A percentile compares a stretch with the other conserved stretches of the same genome.
Evolutionary conservation across 2,797 vertebrate genomes (phyloP).

Genomic region (Oreortyx pictus): DNA sequence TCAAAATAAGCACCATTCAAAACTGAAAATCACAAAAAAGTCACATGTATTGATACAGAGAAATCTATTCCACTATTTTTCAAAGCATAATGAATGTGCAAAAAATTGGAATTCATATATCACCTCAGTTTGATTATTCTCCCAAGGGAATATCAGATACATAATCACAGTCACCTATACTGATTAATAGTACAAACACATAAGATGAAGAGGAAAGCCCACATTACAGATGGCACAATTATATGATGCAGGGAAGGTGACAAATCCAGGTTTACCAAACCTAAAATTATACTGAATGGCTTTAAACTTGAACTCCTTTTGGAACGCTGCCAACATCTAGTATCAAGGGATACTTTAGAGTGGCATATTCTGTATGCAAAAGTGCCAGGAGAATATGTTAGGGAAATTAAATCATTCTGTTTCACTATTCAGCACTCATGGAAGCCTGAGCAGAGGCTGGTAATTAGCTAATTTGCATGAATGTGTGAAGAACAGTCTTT

Average conservation of each 20-base stretch:
- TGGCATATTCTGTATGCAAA: conserved; percentile 40
- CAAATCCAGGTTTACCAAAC: conserved; percentile 49
- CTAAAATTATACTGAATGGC: background rate
- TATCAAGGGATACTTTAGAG: conserved; percentile 46
- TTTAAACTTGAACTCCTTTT: conserved; percentile 34
- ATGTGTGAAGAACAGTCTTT: conserved; percentile 26
- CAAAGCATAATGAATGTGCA: background rate
- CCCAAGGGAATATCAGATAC: conserved; percentile 4
- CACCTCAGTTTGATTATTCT: conserved; percentile 54
- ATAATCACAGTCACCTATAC: background rate
- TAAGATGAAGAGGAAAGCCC: conserved; percentile 42
- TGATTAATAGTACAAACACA: conserved; percentile 29
- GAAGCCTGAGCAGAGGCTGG: conserved; percentile 32
- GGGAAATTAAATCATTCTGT: conserved; percentile 64
- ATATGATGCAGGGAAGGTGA: background rate
- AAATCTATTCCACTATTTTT: background rate
- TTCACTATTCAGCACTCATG: conserved; percentile 25
- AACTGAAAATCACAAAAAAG: conserved; percentile 21
- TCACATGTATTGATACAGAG: background rate
- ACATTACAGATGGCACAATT: background rate
- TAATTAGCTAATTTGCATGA: conserved; percentile 64
- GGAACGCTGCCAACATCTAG: conserved; percentile 42
- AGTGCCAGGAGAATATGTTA: conserved; percentile 55
- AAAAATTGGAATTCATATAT: conserved; percentile 54
- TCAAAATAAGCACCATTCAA: background rate